Percentiles rank a stretch among this genome's conserved stretches.
These are phyloP conservation scores for Hemaris fuciformis DNA, from an alignment of 2,888 invertebrate genomes.

Conservation along the genomic window DNA sequence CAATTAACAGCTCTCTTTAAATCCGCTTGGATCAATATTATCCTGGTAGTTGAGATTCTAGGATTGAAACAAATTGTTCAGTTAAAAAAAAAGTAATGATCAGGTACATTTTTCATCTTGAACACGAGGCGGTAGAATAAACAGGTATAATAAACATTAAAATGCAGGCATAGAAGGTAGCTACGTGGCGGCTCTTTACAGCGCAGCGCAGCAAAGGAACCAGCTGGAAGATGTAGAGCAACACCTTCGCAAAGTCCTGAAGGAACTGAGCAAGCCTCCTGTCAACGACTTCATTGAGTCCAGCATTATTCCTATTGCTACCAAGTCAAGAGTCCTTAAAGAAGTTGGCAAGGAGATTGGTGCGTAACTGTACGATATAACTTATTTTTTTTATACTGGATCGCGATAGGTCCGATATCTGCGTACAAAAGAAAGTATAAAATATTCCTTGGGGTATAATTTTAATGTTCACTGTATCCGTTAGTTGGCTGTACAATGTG, in stretches of 20 bases:
- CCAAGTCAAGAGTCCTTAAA: conserved; percentile 51
- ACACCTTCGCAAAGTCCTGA: conserved; percentile 42
- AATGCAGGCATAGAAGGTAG: conserved; percentile 62
- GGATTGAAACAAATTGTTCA: no score
- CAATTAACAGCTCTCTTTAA: no score
- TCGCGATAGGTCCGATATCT: background rate
- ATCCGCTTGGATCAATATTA: no score
- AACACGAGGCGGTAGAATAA: no score
- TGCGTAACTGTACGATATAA: conserved; percentile 23
- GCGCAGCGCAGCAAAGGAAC: conserved; percentile 53
- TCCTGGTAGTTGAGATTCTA: no score
- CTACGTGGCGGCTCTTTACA: conserved; percentile 63
- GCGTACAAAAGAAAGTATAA: no score
- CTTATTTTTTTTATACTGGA: background rate
- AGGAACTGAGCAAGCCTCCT: conserved; percentile 49
- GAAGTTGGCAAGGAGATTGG: conserved; percentile 50
- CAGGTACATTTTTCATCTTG: no score
- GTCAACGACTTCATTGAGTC: conserved; percentile 59
- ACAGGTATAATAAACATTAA: no score
- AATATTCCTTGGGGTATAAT: no score
- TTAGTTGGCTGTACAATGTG: no score
- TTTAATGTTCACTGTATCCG: no score
- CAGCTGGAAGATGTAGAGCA: conserved; percentile 57
- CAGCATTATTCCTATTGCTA: conserved; percentile 49
- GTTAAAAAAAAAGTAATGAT: no score